These are phyloP conservation scores for Lysiphlebus fabarum DNA, from an alignment of 1,140 invertebrate species.

Conservation along the genomic window DNA sequence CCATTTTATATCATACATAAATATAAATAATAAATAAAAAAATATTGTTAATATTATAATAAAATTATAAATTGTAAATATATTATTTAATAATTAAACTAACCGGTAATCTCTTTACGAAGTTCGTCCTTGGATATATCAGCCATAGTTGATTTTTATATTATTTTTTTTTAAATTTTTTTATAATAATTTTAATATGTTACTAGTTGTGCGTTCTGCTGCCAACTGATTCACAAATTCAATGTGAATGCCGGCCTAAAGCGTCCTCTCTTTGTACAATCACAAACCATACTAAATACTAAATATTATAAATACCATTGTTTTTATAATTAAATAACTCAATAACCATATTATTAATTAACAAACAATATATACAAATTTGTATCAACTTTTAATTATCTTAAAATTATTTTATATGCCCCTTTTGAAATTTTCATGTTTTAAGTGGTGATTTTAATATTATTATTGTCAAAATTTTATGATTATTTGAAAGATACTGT, in stretches of 20 bases:
- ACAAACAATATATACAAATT: conserved; percentile 45
- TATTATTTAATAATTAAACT: conserved; percentile 41
- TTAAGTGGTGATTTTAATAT: conserved; percentile 19
- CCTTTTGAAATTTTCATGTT: conserved; percentile 33
- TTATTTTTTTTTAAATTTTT: not conserved
- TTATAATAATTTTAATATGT: conserved; percentile 28
- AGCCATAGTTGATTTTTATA: conserved; percentile 55
- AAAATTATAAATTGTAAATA: conserved; percentile 37
- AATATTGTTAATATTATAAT: conserved; percentile 27
- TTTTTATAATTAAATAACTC: too few species aligned
- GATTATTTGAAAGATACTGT: conserved; percentile 29
- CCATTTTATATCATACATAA: too few species aligned
- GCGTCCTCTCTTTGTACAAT: conserved; percentile 50
- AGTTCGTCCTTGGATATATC: conserved; percentile 68
- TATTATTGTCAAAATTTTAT: not conserved
- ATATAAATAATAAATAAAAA: not conserved
- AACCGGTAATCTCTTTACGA: conserved; percentile 70
- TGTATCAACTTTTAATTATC: conserved; percentile 44
- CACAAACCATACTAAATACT: conserved; percentile 22
- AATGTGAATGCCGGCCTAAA: conserved; percentile 30
- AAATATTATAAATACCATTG: not conserved
- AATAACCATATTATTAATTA: conserved; percentile 13
- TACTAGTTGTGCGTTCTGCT: conserved; percentile 49
- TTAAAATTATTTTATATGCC: conserved; percentile 45
- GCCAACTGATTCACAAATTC: conserved; percentile 47